phyloP scores from a whole-genome alignment of 2,797 vertebrate species.

The Botia kubotai region DNA sequence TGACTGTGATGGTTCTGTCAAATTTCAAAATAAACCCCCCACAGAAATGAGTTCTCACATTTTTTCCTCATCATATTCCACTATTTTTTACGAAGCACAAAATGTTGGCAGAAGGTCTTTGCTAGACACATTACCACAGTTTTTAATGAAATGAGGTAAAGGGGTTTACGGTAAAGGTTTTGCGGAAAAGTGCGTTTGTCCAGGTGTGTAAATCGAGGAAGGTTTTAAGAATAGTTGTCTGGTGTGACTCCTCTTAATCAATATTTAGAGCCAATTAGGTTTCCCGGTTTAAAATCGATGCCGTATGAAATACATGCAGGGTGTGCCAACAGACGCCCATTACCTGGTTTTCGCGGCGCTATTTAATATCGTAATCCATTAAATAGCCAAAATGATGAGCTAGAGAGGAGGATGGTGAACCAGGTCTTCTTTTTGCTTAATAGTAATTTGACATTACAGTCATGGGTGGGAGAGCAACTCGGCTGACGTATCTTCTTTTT shows the following conservation, averaged over 20 bases:
- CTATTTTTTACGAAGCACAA: conserved; percentile 36
- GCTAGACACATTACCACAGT: conserved; percentile 18
- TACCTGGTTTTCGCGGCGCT: conserved; percentile 35
- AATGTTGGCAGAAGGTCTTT: background rate
- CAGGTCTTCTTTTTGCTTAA: conserved; percentile 44
- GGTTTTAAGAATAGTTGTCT: conserved; percentile 24
- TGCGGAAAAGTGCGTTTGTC: conserved; percentile 32
- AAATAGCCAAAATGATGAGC: conserved; percentile 45
- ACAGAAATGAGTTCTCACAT: background rate
- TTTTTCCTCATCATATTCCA: background rate
- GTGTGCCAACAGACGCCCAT: conserved; percentile 44
- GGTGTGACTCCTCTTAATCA: conserved; percentile 55
- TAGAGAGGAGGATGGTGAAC: conserved; percentile 46
- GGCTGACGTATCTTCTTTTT: conserved; percentile 63
- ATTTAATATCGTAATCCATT: conserved; percentile 55
- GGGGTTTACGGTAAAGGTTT: conserved; percentile 28
- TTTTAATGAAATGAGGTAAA: conserved; percentile 40
- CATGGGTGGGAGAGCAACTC: conserved; percentile 49
- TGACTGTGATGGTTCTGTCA: conserved; percentile 33
- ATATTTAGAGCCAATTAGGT: conserved; percentile 53
- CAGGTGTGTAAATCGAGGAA: background rate
- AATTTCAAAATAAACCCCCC: conserved; percentile 7
- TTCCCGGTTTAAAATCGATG: conserved; percentile 44
- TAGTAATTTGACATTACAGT: conserved; percentile 64
- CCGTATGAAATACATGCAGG: conserved; percentile 35